Base-by-base conservation (phyloP, 1,140 invertebrate genomes). In the Lordiphosa stackelbergi region DNA sequence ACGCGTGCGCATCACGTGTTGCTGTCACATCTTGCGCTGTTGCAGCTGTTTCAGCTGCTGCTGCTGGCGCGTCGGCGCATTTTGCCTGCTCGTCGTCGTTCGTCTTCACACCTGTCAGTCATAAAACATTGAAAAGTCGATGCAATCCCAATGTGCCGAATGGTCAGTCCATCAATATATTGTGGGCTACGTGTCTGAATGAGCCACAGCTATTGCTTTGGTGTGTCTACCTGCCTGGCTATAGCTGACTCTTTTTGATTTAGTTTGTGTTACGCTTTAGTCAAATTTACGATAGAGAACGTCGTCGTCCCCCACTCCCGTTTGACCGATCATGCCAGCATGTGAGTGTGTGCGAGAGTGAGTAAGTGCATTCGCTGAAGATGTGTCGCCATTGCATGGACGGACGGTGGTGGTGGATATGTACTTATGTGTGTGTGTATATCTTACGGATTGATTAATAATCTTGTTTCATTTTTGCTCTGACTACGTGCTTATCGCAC, bases 401-500 rank as follows among this genome's bases (percentile, higher is more conserved):
- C 53, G 16, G 16, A 46, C 38, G 66, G 54, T 69, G 40, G 38
- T 46, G 22, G 38, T 46, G 53, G 41, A 46, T 43, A 54, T 61
- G 49, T 24, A 66, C 19, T 5, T 46, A 46, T 13, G 43, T 24
- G 13, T 46, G 37, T 62, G 36, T 37, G 28, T 41, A 59, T 83
- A 73, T 83, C 75, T 83, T 81, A 61, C 63, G 79, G 75, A 81
- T 81, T 81, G 75, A 81, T 81, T 81, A 81, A 81, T 81, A 81
- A 81, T 81, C 75, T 81, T 77, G 75, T 81, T 81, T 83, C 53
- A 41, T 73, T 69, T 68, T 66, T 66, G 49, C 73, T 65, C 41
- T 47, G 73, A 56, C 69, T 79, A 81, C 75, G 75, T 83, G 75
- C 77, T 81, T 81, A 81, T 81, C 75, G 63, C 72, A 83, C 66